Evolutionary conservation across 2,797 vertebrate genomes (phyloP), one percentile per base, ranked within the genome.

Genomic region (Bryconaethiops microstoma): DNA sequence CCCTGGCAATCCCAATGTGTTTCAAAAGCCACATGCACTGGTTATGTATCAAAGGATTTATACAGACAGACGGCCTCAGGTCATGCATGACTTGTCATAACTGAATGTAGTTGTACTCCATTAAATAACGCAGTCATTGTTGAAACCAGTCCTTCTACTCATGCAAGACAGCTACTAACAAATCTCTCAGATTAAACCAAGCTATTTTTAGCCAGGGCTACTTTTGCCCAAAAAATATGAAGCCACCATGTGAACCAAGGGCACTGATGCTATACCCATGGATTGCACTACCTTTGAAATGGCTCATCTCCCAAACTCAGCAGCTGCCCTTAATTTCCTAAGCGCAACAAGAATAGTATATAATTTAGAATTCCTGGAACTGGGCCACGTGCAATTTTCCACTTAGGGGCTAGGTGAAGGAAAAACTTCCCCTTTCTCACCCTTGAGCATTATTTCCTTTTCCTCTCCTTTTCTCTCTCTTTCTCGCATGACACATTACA

Each of bases 291-390:
- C 64, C 78, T 76, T 76, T 72, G 82, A 83, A 81, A 72, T 68
- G 87, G 80, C 82, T 78, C 57, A 62, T 79, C 79, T 83, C 74
- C 68, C 82, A 80, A 83, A 55, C 35, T 23, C 78, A 48, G 68
- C 83, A 80, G 59, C 45, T 90, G 91, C 90, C 88, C 92, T 87
- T 92, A 76, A 92, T 93, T 90, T 82, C 55, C n/a, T 78, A 75
- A 82, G 85, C 76, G 75, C 80, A 76, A 79, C 65, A 84, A 85
- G 86, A 89, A 88, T 73, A 88, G 90, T 91, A 77, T 78, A 89
- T 90, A 86, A 92, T 92, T 92, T 89, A 90, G 29, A 85, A 72
- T 74, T 76, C 76, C 67, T 86, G 87, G 85, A 84, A 21, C 76
- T 12, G 75, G 60, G 74, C 78, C 71, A 81, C 5, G 5, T 67